These are phyloP conservation scores for Drosophila obscura DNA, from an alignment of 1,140 invertebrate genomes.

Conservation along the genomic window DNA sequence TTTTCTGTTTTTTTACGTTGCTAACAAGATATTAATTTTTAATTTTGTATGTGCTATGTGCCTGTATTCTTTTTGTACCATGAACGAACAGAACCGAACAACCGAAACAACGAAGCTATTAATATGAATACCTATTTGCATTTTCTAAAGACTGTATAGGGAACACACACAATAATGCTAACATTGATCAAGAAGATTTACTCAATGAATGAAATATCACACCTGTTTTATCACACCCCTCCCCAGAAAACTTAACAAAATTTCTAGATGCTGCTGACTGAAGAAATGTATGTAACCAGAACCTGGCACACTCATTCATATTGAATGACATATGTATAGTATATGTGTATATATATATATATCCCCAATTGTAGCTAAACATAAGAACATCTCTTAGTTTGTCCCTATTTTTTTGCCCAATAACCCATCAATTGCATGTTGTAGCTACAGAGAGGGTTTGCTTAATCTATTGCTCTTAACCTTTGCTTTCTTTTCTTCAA, in stretches of 20 bases:
- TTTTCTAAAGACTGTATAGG: conserved; percentile 65
- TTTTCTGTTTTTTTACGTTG: conserved; percentile 4
- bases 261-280: conserved; percentile 8
- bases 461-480: conserved; percentile 35
- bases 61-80: conserved; percentile 8
- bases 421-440: conserved; percentile 27
- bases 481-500: conserved; percentile 25
- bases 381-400: conserved; percentile 25
- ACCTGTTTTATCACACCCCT: conserved; percentile 21
- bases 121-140: conserved; percentile 56
- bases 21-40: conserved; percentile 25
- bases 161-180: conserved; percentile 17
- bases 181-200: background rate
- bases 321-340: conserved; percentile 66
- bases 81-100: conserved; percentile 3
- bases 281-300: conserved; percentile 27
- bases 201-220: conserved; percentile 35
- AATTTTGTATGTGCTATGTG: conserved; percentile 17
- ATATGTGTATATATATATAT: conserved; percentile 51
- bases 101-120: conserved; percentile 54
- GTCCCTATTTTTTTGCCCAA: conserved; percentile 8
- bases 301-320: conserved; percentile 67
- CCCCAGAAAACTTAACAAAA: conserved; percentile 14
- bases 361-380: conserved; percentile 26
- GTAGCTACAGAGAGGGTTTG: conserved; percentile 18